phyloP scores from a whole-genome alignment of 2,888 invertebrate genomes.

The Drosophila lacicola region DNA sequence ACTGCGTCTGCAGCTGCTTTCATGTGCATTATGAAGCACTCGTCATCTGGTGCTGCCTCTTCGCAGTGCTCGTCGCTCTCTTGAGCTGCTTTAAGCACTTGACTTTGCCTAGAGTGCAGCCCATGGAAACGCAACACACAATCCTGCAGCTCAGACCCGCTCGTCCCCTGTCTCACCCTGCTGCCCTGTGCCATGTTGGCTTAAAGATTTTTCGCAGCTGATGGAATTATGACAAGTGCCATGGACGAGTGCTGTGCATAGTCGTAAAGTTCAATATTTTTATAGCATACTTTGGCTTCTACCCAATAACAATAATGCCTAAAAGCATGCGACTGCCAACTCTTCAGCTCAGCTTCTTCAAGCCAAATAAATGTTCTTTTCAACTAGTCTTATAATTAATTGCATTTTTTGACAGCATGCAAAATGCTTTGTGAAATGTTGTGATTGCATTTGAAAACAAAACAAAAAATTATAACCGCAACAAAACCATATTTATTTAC shows the following conservation, averaged over 20 bases:
- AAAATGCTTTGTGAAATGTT: neutral
- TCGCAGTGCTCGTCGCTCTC: slow-evolving; percentile 49
- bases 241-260: slow-evolving; percentile 49
- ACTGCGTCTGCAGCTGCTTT: slow-evolving; percentile 62
- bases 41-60: slow-evolving; percentile 45
- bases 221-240: slow-evolving; percentile 74
- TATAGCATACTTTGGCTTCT: slow-evolving; percentile 59
- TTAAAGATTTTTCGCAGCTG: slow-evolving; percentile 73
- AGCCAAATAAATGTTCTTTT: neutral
- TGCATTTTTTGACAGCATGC: slow-evolving; percentile 19
- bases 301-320: slow-evolving; percentile 45
- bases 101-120: slow-evolving; percentile 73
- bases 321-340: slow-evolving; percentile 31
- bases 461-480: neutral
- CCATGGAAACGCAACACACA: slow-evolving; percentile 41
- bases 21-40: slow-evolving; percentile 79
- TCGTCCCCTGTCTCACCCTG: neutral
- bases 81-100: slow-evolving; percentile 81
- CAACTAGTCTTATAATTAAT: slow-evolving; percentile 5
- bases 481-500: slow-evolving; percentile 7
- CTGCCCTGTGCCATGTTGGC: slow-evolving; percentile 54
- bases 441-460: slow-evolving; percentile 12
- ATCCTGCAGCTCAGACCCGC: slow-evolving; percentile 8
- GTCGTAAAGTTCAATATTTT: slow-evolving; percentile 80
- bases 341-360: slow-evolving; percentile 8